Evolutionary conservation across 2,113 vertebrate genomes (phyloP), one percentile per base, ranked within the genome.

Genomic region (Ptychochromis oligacanthus): DNA sequence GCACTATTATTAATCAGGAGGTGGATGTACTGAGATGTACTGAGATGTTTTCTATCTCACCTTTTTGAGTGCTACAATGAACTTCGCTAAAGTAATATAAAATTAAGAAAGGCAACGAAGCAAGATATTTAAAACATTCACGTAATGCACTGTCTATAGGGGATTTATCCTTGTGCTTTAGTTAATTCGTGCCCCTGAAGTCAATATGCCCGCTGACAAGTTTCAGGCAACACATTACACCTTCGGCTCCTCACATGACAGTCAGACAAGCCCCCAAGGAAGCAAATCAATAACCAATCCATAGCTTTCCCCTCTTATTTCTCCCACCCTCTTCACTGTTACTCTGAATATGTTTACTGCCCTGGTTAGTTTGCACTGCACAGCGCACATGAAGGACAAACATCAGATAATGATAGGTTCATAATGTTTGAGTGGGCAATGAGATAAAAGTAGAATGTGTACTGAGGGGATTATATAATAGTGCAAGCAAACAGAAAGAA

Each of bases 271-370:
- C 67, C 57, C 70, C 59, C 62, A 28, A 64, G 52, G 36, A 80
- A 77, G 79, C 5, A 65, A 86, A 90, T 89, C 83, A 86, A 88
- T 89, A 79, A 64, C 26, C 3, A 84, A 85, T 91, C 87, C n/a
- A 91, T 86, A 70, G 5, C 17, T 22, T n/a, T 34, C 18, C 38
- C 22, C n/a, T 20, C 15, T 18, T 9, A 9, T 24, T 26, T 34
- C 43, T 20, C 43, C 54, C 13, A 3, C 10, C n/a, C 20, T 62
- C 17, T 13, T 67, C 75, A 31, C 36, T 17, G 6, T 60, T 62
- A 7, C 64, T 61, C 10, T 34, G 28, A 81, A 77, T 74, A 38
- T 60, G 13, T 59, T 89, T 85, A 86, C 82, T 75, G 36, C 55
- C 77, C 52, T 15, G 54, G 72, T 72, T 34, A 40, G 77, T 83